Conservation (phyloP, 2,113 vertebrate genomes). For the Xiphophorus couchianus region DNA sequence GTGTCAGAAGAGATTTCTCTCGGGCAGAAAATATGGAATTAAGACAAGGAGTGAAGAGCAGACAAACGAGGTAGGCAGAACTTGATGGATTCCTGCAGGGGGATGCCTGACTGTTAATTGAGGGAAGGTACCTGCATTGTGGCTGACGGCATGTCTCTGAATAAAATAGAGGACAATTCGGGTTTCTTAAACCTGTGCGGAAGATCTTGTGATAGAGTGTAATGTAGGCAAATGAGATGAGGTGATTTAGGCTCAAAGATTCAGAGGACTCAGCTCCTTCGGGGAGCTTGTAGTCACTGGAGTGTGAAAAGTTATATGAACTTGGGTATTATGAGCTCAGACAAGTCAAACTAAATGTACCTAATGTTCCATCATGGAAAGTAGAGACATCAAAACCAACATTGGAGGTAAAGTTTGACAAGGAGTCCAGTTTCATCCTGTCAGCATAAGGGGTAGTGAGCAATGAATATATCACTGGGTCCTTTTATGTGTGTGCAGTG, state of each 20-base stretch:
- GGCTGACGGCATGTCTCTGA: slow-evolving; percentile 37
- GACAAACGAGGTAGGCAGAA: slow-evolving; percentile 60
- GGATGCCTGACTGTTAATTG: slow-evolving; percentile 77
- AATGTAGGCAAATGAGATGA: slow-evolving; percentile 68
- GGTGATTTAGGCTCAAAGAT: slow-evolving; percentile 61
- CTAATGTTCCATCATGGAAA: slow-evolving; percentile 37
- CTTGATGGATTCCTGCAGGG: slow-evolving; percentile 68
- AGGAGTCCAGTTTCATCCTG: slow-evolving; percentile 3
- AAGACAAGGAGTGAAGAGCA: slow-evolving; percentile 59
- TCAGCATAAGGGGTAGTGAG: slow-evolving; percentile 16
- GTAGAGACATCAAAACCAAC: slow-evolving; percentile 42
- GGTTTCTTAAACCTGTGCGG: slow-evolving; percentile 51
- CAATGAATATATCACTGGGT: background rate
- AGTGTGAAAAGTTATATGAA: slow-evolving; percentile 59
- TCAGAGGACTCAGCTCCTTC: slow-evolving; percentile 48
- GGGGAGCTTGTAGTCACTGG: slow-evolving; percentile 28
- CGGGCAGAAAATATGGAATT: slow-evolving; percentile 66
- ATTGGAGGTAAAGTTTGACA: slow-evolving; percentile 41
- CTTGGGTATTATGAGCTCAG: slow-evolving; percentile 44
- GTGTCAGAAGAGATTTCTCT: slow-evolving; percentile 67
- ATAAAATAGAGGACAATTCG: slow-evolving; percentile 59
- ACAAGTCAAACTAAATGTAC: slow-evolving; percentile 48
- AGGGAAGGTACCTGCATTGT: slow-evolving; percentile 62
- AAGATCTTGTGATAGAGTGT: slow-evolving; percentile 62
- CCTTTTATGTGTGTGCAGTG: background rate